Percentiles rank a stretch among this genome's conserved stretches.
Conservation (phyloP, 1,140 invertebrate genomes). For the Bacillus rossius region DNA sequence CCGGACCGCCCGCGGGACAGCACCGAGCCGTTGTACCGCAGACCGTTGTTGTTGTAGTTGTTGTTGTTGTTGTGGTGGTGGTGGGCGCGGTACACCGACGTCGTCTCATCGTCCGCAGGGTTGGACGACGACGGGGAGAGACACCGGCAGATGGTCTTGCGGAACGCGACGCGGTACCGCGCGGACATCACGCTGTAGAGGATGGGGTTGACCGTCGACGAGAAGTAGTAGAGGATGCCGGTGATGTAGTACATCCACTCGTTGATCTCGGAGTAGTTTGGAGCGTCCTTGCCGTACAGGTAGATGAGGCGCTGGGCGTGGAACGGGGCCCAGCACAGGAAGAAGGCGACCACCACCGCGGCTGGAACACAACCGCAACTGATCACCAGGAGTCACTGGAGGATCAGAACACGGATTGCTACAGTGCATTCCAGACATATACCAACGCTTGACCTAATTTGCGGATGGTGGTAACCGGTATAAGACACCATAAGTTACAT, state of each 20-base stretch:
- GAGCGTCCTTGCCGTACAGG: conserved; percentile 56
- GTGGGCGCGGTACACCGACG: too few relatives aligned
- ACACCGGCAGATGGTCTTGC: conserved; percentile 57
- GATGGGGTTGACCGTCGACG: conserved; percentile 85
- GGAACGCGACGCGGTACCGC: conserved; percentile 76
- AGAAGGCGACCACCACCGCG: conserved; percentile 94
- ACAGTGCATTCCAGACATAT: too few relatives aligned
- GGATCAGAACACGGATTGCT: too few relatives aligned
- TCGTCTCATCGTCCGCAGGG: too few relatives aligned
- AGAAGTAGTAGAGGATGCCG: conserved; percentile 82
- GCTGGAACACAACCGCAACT: conserved; percentile 55
- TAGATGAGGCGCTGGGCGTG: conserved; percentile 83
- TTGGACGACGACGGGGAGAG: conserved; percentile 12
- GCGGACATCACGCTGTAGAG: conserved; percentile 89
- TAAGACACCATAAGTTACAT: too few relatives aligned
- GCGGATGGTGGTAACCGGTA: too few relatives aligned
- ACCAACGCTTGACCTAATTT: too few relatives aligned
- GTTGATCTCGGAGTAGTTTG: conserved; percentile 60
- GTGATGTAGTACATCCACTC: conserved; percentile 77
- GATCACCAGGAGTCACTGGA: too few relatives aligned
- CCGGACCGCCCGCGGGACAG: too few relatives aligned
- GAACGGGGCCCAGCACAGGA: conserved; percentile 96
- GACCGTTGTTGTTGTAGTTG: too few relatives aligned
- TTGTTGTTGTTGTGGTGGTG: too few relatives aligned
- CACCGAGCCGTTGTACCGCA: too few relatives aligned